phyloP scores from a whole-genome alignment of 2,888 invertebrate genomes.

The Rotaria sp. region DNA sequence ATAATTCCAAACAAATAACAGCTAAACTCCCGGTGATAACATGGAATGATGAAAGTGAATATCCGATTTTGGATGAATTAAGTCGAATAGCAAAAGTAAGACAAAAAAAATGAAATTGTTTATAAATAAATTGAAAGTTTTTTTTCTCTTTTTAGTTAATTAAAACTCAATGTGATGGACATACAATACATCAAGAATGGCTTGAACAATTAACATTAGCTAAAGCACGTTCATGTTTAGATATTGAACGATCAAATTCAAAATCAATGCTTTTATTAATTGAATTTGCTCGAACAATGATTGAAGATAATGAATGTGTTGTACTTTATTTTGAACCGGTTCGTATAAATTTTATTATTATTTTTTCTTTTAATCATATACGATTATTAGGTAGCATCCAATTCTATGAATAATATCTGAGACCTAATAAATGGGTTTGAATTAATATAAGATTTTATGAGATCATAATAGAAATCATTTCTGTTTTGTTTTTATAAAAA shows the following conservation, averaged over 20 bases:
- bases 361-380: not conserved
- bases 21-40: not conserved
- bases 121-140: too few species aligned
- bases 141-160: constrained; percentile 61
- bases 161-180: constrained; percentile 86
- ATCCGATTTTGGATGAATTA: constrained; percentile 62
- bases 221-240: constrained; percentile 88
- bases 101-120: not conserved
- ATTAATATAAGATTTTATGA: too few species aligned
- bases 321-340: constrained; percentile 85
- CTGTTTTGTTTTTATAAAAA: too few species aligned
- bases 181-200: constrained; percentile 92
- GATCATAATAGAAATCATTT: too few species aligned
- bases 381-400: too few species aligned
- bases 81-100: constrained; percentile 70
- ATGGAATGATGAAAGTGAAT: constrained; percentile 30
- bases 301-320: constrained; percentile 62
- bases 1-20: not conserved
- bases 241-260: constrained; percentile 80
- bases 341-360: not conserved
- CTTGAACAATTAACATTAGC: constrained; percentile 85
- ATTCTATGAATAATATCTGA: too few species aligned
- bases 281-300: constrained; percentile 75
- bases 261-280: constrained; percentile 88
- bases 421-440: too few species aligned